Conservation (phyloP, 2,888 invertebrate genomes). For the Tenodera sinensis region DNA sequence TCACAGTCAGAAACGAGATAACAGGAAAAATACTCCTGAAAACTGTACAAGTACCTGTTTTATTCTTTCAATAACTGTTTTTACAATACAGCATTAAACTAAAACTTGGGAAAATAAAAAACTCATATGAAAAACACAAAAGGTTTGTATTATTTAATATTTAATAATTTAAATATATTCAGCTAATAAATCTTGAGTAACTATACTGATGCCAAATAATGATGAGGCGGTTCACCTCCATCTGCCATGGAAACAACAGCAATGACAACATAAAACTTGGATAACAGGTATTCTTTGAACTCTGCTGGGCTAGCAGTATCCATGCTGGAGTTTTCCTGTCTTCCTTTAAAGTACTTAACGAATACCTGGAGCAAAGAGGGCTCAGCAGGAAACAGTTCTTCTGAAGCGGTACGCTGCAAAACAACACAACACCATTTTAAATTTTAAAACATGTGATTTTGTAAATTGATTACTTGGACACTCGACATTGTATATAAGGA, state of each 20-base stretch:
- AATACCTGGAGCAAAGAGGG: not conserved
- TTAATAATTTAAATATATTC: conserved; percentile 21
- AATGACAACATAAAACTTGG: not conserved
- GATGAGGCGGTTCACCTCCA: not conserved
- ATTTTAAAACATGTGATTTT: too few species aligned
- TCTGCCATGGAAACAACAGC: not conserved
- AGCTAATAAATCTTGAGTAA: conserved; percentile 1
- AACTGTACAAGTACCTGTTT: conserved; percentile 19
- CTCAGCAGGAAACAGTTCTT: not conserved
- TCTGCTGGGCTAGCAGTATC: conserved; percentile 9
- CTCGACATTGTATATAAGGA: too few species aligned
- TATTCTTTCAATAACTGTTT: not conserved
- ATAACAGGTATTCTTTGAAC: conserved; percentile 16
- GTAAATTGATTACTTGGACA: too few species aligned
- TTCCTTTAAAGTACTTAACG: not conserved
- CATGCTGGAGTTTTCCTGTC: not conserved
- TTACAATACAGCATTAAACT: not conserved
- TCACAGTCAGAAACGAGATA: conserved; percentile 24
- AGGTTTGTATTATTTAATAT: conserved; percentile 15
- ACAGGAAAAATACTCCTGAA: conserved; percentile 11
- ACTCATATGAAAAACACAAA: conserved; percentile 18
- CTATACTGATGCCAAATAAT: not conserved
- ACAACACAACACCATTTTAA: too few species aligned
- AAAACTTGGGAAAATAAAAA: conserved; percentile 10
- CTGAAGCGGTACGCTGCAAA: conserved; percentile 18